Conservation (phyloP, 2,797 vertebrate genomes). For the Balearica regulorum region DNA sequence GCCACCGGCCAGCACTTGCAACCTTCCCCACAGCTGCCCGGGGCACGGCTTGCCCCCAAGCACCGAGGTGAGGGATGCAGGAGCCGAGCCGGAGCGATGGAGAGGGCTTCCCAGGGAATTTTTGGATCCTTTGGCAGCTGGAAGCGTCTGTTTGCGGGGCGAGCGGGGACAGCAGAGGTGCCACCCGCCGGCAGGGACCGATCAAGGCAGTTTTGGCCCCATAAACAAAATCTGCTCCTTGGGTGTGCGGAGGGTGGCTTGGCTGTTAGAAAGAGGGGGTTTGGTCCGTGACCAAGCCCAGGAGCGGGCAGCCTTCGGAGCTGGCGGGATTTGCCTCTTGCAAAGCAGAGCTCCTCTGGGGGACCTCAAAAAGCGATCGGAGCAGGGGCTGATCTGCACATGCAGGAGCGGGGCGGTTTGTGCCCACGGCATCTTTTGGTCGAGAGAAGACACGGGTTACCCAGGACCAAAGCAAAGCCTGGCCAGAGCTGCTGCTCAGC, state of each 20-base stretch:
- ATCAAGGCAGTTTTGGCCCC: neutral
- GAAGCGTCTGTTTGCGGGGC: neutral
- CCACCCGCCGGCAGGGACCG: neutral
- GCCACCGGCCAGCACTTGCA: neutral
- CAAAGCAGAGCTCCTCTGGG: neutral
- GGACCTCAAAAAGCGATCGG: neutral
- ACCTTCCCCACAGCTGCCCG: neutral
- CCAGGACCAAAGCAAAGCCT: neutral
- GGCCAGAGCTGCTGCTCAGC: neutral
- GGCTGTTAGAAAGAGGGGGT: neutral
- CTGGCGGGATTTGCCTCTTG: neutral
- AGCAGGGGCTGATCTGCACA: neutral
- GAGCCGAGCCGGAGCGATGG: neutral
- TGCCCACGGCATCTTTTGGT: neutral
- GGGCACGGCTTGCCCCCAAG: rapidly evolving
- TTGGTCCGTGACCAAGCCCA: neutral
- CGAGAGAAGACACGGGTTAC: neutral
- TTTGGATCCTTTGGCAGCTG: neutral
- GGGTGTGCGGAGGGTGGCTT: neutral
- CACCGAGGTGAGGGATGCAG: neutral
- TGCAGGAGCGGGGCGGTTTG: neutral
- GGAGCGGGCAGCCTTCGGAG: neutral
- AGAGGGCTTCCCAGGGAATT: neutral
- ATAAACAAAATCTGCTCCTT: neutral
- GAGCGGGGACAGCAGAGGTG: neutral